A percentile compares a stretch with the other conserved stretches of the same genome.
Evolutionary conservation across 1,140 invertebrate species (phyloP).

Genomic region (Mesaphorura yosii): DNA sequence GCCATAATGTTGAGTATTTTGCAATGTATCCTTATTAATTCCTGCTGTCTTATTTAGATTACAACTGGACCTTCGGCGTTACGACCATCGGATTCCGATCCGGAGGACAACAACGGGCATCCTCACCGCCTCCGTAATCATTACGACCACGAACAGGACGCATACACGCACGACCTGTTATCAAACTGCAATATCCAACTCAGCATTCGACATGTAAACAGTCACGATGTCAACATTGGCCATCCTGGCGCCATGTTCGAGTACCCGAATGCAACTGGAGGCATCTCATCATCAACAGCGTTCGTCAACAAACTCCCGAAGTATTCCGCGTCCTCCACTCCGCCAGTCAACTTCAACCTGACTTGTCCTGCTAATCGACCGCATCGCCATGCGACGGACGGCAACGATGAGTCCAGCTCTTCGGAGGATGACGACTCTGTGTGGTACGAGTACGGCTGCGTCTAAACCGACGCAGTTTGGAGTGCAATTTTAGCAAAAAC

Average conservation of each 20-base stretch:
- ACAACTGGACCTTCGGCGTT: too few relatives aligned
- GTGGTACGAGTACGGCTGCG: slow-evolving; percentile 31
- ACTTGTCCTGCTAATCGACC: too few relatives aligned
- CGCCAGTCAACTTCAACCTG: too few relatives aligned
- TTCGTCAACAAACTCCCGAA: slow-evolving; percentile 23
- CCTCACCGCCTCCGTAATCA: too few relatives aligned
- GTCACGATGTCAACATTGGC: background rate
- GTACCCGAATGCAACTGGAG: slow-evolving; percentile 7
- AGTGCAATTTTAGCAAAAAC: too few relatives aligned
- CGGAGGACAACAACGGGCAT: background rate
- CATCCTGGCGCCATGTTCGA: too few relatives aligned
- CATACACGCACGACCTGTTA: background rate
- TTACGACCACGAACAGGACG: background rate
- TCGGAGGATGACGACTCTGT: slow-evolving; percentile 29
- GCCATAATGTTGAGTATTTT: too few relatives aligned
- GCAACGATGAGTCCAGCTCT: slow-evolving; percentile 15
- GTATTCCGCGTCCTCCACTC: too few relatives aligned
- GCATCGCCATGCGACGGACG: too few relatives aligned
- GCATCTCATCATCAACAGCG: slow-evolving; percentile 13
- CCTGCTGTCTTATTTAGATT: too few relatives aligned
- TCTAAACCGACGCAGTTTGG: slow-evolving; percentile 11
- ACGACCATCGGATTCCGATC: background rate
- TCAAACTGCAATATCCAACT: slow-evolving; percentile 24
- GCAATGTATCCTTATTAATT: too few relatives aligned
- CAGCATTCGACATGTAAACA: slow-evolving; percentile 7